Percentiles rank a stretch among this genome's conserved stretches.
Conservation (phyloP, 2,113 vertebrate genomes). For the Poeciliopsis occidentalis region DNA sequence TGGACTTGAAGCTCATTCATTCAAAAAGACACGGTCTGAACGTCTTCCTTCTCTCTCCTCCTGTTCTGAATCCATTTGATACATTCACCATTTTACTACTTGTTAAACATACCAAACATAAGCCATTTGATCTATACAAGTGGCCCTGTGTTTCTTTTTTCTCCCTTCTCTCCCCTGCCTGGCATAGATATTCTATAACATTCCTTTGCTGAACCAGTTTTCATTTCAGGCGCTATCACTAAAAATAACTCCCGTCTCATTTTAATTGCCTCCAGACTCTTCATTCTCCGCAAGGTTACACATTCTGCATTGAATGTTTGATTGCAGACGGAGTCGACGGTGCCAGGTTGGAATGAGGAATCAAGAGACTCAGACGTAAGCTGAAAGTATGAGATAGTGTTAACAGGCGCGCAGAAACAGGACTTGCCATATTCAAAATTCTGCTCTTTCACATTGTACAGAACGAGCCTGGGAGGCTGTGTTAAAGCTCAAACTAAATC, state of each 20-base stretch:
- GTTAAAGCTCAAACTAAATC: conserved; percentile 2
- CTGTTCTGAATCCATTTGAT: too few species aligned
- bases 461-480: background rate
- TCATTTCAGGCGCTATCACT: conserved; percentile 13
- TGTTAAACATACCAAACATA: background rate
- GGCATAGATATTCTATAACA: background rate
- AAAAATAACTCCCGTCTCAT: conserved; percentile 27
- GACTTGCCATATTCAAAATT: background rate
- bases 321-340: conserved; percentile 23
- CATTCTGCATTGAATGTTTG: conserved; percentile 35
- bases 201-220: background rate
- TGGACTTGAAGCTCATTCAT: too few species aligned
- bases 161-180: conserved; percentile 1
- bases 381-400: conserved; percentile 31
- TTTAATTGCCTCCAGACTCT: conserved; percentile 29
- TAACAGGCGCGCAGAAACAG: background rate
- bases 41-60: too few species aligned
- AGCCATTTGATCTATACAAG: background rate
- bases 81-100: background rate
- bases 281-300: conserved; percentile 38
- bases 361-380: conserved; percentile 42
- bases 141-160: background rate
- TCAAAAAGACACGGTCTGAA: too few species aligned
- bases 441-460: background rate
- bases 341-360: conserved; percentile 26